Evolutionary conservation across 37 sponge, comb jelly and placozoan species (phyloP).

Genomic region (Aphrocallistes beatrix): DNA sequence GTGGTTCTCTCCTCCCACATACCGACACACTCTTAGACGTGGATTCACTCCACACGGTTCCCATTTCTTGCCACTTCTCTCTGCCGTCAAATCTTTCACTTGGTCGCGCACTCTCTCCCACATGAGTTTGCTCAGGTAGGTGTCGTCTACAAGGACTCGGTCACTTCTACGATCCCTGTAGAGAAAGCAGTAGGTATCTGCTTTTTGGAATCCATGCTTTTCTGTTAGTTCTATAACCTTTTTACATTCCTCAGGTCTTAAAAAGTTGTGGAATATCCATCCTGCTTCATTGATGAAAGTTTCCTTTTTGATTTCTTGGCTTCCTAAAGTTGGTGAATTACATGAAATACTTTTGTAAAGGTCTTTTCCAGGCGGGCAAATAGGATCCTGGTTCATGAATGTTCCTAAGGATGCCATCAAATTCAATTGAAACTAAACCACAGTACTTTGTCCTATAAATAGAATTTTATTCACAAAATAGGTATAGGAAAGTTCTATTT

Average conservation of each 20-base stretch:
- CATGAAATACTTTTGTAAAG: neutral
- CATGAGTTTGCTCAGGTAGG: constrained; percentile 39
- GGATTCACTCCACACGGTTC: constrained; percentile 39
- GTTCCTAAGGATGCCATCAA: neutral
- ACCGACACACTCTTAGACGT: constrained; percentile 62
- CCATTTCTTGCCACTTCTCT: constrained; percentile 26
- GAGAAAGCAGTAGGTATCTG: constrained; percentile 45
- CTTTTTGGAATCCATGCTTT: constrained; percentile 46
- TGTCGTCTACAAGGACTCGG: constrained; percentile 61
- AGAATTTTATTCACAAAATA: no score
- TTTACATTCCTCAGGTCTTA: constrained; percentile 48
- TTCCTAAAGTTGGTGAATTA: neutral
- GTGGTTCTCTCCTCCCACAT: constrained; percentile 41
- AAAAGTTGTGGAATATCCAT: constrained; percentile 26
- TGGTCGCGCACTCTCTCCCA: constrained; percentile 51
- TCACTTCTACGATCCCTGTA: constrained; percentile 51
- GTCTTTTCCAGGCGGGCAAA: neutral
- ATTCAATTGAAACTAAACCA: no score
- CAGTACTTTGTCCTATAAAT: no score
- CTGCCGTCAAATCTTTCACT: constrained; percentile 25
- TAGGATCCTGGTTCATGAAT: neutral
- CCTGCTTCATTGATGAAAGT: constrained; percentile 20
- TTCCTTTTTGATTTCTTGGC: neutral
- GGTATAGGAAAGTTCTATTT: no score
- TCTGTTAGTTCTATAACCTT: constrained; percentile 39